phyloP scores from a whole-genome alignment of 2,113 vertebrate genomes.

The Colistium nudipinnis region DNA sequence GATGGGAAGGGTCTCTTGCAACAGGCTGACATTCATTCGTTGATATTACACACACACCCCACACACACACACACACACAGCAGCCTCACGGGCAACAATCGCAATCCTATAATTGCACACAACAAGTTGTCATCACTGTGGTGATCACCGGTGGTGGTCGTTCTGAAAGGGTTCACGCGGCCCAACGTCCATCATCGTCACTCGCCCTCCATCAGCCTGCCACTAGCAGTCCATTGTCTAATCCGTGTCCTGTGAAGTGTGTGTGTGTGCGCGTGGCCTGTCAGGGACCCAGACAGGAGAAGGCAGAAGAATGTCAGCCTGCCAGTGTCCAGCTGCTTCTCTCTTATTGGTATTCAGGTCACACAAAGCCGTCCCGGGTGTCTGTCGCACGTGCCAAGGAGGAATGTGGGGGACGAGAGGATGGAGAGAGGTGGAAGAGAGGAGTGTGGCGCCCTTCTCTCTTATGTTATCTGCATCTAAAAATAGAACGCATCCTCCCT shows the following conservation, averaged over 20 bases:
- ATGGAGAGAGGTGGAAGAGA: slow-evolving; percentile 43
- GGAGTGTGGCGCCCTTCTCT: slow-evolving; percentile 42
- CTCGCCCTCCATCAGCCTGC: slow-evolving; percentile 38
- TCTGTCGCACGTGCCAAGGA: slow-evolving; percentile 77
- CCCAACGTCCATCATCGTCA: slow-evolving; percentile 52
- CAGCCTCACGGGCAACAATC: slow-evolving; percentile 8
- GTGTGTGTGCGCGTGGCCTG: slow-evolving; percentile 42
- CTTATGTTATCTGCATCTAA: slow-evolving; percentile 71
- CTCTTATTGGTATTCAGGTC: slow-evolving; percentile 76
- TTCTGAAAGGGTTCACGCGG: slow-evolving; percentile 34
- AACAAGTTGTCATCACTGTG: too few species aligned
- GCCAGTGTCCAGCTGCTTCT: slow-evolving; percentile 74
- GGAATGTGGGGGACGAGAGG: slow-evolving; percentile 68
- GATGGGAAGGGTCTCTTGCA: slow-evolving; percentile 25
- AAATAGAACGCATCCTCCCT: slow-evolving; percentile 73
- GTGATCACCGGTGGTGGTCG: not conserved
- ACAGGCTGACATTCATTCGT: slow-evolving; percentile 60
- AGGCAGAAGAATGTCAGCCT: slow-evolving; percentile 72
- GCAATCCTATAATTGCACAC: not conserved
- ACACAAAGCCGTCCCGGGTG: slow-evolving; percentile 58
- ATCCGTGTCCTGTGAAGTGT: slow-evolving; percentile 59
- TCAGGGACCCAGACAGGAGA: slow-evolving; percentile 66
- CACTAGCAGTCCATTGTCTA: slow-evolving; percentile 50
- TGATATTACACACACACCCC: too few species aligned
- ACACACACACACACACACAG: too few species aligned